Base-by-base conservation (phyloP, 1,140 invertebrate genomes). In the Drosophila kikkawai region DNA sequence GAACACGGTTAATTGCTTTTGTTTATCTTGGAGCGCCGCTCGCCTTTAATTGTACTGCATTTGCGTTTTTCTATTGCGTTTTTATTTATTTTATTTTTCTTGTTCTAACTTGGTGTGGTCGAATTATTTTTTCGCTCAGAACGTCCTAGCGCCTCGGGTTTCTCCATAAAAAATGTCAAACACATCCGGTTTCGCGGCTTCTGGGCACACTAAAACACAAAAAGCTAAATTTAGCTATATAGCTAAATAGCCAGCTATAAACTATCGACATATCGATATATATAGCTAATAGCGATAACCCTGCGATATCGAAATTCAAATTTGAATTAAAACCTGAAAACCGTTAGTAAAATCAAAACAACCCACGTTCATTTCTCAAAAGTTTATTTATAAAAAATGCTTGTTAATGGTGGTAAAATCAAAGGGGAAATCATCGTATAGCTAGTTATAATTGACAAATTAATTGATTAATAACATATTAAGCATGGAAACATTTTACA, bases 301-400 rank as follows among this genome's bases (percentile, higher is more conserved):
- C 0, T 1, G 3, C 37, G 1, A 1, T 63, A 36, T 67, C 58
- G 42, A 64, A 65, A 32, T 39, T 48, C 17, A 39, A 68, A 48
- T 39, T 39, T 17, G 2, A 58, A 41, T 13, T 0, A 13, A 51
- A 36, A 17, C 22, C n/a, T 1, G 15, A 34, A 48, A 36, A 5
- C 22, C 0, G 9, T 1, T 26, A 17, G 1, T 9, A 34, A n/a
- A 19, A 37, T 2, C 1, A 22, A 67, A 6, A 15, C 51, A 55
- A 19, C 12, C 8, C 13, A 1, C 4, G 0, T 42, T 67, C 22
- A 68, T 75, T 88, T 87, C 77, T 67, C 39, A 74, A 69, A 66
- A 58, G 51, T 53, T 88, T 87, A 87, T 87, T 87, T 87, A 88
- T 87, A 87, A 88, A 86, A 86, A 88, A 82, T 80, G 75, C 53